phyloP scores from a whole-genome alignment of 2,113 vertebrate species.

The Psilopsiagon aurifrons region DNA sequence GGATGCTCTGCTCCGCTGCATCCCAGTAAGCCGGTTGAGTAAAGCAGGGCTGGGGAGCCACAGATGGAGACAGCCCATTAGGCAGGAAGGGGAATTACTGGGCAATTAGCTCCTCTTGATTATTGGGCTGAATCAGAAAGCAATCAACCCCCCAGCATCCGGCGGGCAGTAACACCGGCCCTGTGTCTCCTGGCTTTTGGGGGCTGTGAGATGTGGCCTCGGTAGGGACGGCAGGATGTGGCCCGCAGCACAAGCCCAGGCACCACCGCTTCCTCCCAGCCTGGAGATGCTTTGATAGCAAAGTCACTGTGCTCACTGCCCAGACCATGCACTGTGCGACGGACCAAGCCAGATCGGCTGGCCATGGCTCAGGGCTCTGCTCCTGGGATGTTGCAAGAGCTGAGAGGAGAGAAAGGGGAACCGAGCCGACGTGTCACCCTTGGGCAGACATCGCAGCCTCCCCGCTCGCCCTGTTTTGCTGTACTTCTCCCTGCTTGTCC shows the following conservation, averaged over 20 bases:
- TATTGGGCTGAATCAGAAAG: conserved; percentile 23
- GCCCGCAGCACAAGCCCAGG: neutral
- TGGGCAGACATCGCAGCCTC: neutral
- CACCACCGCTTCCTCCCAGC: neutral
- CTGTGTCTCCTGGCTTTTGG: accelerated
- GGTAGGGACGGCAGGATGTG: neutral
- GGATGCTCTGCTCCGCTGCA: neutral
- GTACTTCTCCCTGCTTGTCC: conserved; percentile 22
- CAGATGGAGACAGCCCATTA: neutral
- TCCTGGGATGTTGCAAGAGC: neutral
- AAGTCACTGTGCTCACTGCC: neutral
- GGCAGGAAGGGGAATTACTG: neutral
- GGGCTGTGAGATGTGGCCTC: neutral
- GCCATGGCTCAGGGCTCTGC: neutral
- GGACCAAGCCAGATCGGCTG: neutral
- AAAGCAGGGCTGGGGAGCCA: neutral
- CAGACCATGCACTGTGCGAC: neutral
- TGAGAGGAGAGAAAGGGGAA: neutral
- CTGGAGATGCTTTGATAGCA: neutral
- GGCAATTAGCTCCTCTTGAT: conserved; percentile 11
- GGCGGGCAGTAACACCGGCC: neutral
- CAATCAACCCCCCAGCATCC: neutral
- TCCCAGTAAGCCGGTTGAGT: neutral
- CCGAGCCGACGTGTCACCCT: accelerated
- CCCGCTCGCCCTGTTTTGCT: conserved; percentile 10